Base-by-base conservation (phyloP, 2,113 vertebrate species). In the Hystrix cristata region DNA sequence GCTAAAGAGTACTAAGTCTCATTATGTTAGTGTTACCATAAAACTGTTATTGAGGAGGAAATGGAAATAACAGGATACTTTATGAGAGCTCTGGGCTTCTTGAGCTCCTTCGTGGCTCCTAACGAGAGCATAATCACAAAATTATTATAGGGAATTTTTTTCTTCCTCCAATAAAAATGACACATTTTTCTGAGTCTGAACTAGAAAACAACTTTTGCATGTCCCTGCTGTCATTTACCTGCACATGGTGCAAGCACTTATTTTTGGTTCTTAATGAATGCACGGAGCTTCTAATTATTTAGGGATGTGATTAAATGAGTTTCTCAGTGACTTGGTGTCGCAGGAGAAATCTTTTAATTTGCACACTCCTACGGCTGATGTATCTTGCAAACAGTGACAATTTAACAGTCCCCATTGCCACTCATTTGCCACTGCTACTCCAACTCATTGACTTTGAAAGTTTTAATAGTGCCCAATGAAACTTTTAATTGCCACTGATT, bases 291-390 rank as follows among this genome's bases (percentile, higher is more conserved):
- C 95, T 98, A 98, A 98, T 98, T 97, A 98, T 96, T 97, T 97
- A 97, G 98, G 95, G 97, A 98, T 98, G 97, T 96, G 94, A 97
- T 97, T 97, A 98, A 98, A 97, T 98, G 96, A 96, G 95, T 94
- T 97, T 97, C 95, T 79, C 76, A 74, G 97, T 95, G 96, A 96
- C 95, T 98, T 81, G 87, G 87, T 95, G 97, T 97, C 95, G 8
- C 97, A 96, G 90, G 98, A 98, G 97, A 97, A 94, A 96, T 98
- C 97, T 96, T 97, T 97, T 97, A 98, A 98, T 98, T 97, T 98
- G 96, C 97, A 94, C 71, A 85, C 93, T 97, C 87, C 91, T 96
- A 78, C 51, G 62, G 93, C 90, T 90, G 95, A 96, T 90, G 95
- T 78, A 85, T 96, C 97, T 97, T 87, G 93, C 97, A 97, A 95